phyloP scores from a whole-genome alignment of 2,888 invertebrate species.

The Unio pictorum region DNA sequence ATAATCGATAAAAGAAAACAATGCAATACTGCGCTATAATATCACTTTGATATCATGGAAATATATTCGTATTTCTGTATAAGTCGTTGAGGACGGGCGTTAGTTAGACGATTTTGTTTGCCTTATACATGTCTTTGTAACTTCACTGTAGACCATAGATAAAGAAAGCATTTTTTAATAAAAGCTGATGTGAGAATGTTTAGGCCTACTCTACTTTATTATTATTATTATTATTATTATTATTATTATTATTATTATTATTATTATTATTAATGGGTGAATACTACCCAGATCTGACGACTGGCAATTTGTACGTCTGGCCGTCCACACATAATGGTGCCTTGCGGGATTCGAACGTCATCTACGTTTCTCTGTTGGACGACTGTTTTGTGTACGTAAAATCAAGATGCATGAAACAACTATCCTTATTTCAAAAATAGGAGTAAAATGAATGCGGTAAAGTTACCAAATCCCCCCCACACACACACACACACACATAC shows the following conservation, averaged over 20 bases:
- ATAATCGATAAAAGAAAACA: neutral
- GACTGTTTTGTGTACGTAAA: constrained; percentile 38
- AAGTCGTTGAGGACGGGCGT: too few relatives aligned
- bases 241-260: too few relatives aligned
- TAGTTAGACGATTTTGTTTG: too few relatives aligned
- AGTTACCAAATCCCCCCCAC: too few relatives aligned
- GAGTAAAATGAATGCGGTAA: neutral
- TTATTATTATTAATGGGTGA: constrained; percentile 40
- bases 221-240: too few relatives aligned
- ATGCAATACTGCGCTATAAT: neutral
- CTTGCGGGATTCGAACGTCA: constrained; percentile 24
- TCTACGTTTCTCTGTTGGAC: constrained; percentile 37
- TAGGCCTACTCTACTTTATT: too few relatives aligned
- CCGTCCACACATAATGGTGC: constrained; percentile 34
- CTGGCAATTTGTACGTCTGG: constrained; percentile 47
- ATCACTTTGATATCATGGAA: neutral
- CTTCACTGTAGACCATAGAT: too few relatives aligned
- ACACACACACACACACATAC: neutral
- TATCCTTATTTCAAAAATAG: neutral
- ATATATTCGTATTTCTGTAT: too few relatives aligned
- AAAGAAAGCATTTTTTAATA: too few relatives aligned
- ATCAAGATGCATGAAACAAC: neutral
- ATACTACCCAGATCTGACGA: constrained; percentile 43
- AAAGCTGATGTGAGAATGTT: too few relatives aligned
- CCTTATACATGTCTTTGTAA: too few relatives aligned